A percentile compares a stretch with the other conserved stretches of the same genome.
Conservation (phyloP, 2,888 invertebrate genomes). For the Argyra leucocephala region DNA sequence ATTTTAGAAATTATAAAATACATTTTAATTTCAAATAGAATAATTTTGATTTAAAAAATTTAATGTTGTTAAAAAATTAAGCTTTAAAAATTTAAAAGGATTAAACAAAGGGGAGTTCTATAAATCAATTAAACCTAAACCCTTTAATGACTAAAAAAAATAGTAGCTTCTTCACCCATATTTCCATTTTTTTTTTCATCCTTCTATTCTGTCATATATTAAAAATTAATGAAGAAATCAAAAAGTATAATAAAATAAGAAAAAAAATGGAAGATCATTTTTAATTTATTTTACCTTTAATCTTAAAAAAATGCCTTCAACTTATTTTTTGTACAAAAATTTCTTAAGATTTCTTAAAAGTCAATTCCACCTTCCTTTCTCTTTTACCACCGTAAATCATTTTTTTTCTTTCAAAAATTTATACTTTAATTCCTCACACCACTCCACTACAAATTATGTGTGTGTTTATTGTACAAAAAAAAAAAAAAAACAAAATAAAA, state of each 20-base stretch:
- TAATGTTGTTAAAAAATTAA: too few species aligned
- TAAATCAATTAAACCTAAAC: too few species aligned
- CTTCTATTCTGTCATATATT: background rate
- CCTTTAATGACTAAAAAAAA: background rate
- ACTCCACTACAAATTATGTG: background rate
- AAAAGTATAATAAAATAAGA: too few species aligned
- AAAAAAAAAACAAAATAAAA: background rate
- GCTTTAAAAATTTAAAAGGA: too few species aligned
- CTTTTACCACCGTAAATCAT: background rate
- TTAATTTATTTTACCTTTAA: slow-evolving; percentile 3
- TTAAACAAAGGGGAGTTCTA: too few species aligned
- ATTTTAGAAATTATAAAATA: too few species aligned
- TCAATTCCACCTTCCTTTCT: background rate
- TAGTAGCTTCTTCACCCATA: background rate
- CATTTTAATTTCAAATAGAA: too few species aligned
- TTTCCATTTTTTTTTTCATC: background rate
- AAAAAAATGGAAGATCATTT: background rate
- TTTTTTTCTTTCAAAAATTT: background rate
- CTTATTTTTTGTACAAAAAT: background rate
- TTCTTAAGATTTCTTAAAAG: background rate
- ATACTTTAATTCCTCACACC: background rate
- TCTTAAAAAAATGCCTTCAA: background rate
- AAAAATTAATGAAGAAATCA: background rate
- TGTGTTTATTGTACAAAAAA: background rate
- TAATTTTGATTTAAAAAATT: too few species aligned